Conservation (phyloP, 2,797 vertebrate genomes). For the Spheniscus humboldti region DNA sequence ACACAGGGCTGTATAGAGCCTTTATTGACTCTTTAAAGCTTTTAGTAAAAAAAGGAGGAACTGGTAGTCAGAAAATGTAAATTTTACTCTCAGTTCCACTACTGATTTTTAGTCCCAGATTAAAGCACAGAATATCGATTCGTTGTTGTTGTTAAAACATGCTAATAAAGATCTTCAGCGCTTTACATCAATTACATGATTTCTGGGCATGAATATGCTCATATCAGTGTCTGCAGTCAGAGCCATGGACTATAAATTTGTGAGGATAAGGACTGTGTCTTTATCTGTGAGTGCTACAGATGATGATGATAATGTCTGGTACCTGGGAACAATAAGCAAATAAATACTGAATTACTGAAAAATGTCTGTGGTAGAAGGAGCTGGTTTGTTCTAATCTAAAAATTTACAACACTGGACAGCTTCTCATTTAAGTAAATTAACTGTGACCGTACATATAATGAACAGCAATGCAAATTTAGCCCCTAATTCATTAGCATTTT, state of each 20-base stretch:
- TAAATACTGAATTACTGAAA: background rate
- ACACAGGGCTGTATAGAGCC: background rate
- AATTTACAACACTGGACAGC: background rate
- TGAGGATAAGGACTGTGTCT: background rate
- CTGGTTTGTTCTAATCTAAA: background rate
- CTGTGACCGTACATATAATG: background rate
- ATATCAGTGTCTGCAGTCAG: background rate
- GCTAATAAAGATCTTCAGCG: background rate
- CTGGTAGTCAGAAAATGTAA: background rate
- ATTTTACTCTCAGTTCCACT: background rate
- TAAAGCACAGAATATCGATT: background rate
- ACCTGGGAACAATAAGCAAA: background rate
- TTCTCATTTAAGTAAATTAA: background rate
- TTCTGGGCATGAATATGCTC: background rate
- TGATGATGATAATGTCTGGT: background rate
- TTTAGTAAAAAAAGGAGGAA: background rate
- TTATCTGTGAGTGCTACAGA: background rate
- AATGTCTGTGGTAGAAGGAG: background rate
- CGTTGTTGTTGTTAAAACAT: background rate
- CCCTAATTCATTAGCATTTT: background rate
- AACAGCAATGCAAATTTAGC: background rate
- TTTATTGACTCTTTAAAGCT: background rate
- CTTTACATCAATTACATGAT: background rate
- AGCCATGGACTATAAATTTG: background rate
- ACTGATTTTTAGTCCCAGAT: background rate